Conservation (phyloP, 1,140 invertebrate genomes). For the Chrysoperla carnea region DNA sequence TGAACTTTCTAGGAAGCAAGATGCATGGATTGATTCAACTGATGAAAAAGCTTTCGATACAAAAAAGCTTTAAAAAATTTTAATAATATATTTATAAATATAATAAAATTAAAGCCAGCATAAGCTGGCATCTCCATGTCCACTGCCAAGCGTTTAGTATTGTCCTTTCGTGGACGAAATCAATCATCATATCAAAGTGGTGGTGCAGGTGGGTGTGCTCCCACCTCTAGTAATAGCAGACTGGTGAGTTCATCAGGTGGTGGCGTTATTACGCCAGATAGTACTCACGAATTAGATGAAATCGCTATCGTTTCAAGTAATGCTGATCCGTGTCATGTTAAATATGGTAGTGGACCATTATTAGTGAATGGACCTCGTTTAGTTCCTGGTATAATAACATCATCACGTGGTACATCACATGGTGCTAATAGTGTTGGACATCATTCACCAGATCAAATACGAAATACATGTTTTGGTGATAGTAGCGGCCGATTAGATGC, state of each 20-base stretch:
- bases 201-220: constrained; percentile 8
- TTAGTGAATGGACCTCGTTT: constrained; percentile 41
- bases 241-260: constrained; percentile 23
- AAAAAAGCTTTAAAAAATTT: too few species aligned
- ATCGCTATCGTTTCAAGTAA: constrained; percentile 53
- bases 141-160: constrained; percentile 47
- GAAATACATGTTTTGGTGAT: constrained; percentile 26
- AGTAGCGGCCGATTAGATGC: constrained; percentile 30
- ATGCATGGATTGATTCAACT: too few species aligned
- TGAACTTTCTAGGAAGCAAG: too few species aligned
- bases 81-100: too few species aligned
- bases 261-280: constrained; percentile 30
- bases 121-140: constrained; percentile 24
- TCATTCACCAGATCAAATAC: too few species aligned
- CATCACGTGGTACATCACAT: constrained; percentile 27
- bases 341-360: constrained; percentile 36
- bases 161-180: constrained; percentile 39
- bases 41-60: too few species aligned
- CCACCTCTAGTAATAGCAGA: constrained; percentile 21
- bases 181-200: constrained; percentile 19
- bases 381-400: constrained; percentile 37
- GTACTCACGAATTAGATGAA: constrained; percentile 54
- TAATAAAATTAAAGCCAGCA: not conserved
- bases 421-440: constrained; percentile 10
- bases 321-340: constrained; percentile 34